phyloP scores from a whole-genome alignment of 2,888 invertebrate species.

The Heteromyza rotundicornis region DNA sequence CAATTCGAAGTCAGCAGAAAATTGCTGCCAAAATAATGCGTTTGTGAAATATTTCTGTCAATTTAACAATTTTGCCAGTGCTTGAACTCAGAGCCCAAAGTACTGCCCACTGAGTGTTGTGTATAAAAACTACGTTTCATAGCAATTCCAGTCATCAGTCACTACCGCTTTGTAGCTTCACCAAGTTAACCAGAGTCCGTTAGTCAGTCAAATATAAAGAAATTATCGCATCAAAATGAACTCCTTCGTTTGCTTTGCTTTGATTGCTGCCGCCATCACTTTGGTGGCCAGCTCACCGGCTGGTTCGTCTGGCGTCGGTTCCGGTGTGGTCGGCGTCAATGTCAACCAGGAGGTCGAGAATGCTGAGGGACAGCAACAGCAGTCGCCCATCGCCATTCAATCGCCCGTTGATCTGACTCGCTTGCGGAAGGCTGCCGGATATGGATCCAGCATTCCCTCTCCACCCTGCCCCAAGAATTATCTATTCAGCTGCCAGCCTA shows the following conservation, averaged over 20 bases:
- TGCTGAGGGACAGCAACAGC: constrained; percentile 31
- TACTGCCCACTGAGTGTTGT: not conserved
- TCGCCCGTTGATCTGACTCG: constrained; percentile 44
- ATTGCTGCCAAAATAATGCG: not conserved
- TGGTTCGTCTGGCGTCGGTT: not conserved
- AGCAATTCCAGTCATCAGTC: constrained; percentile 38
- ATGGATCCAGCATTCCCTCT: constrained; percentile 37
- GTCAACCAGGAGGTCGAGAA: constrained; percentile 30
- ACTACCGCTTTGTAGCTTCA: constrained; percentile 38
- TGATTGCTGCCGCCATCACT: constrained; percentile 38
- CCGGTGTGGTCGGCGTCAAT: constrained; percentile 5
- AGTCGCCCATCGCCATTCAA: constrained; percentile 26
- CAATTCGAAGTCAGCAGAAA: not conserved
- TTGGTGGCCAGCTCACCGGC: constrained; percentile 28
- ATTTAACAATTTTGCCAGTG: not conserved
- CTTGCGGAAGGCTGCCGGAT: constrained; percentile 45
- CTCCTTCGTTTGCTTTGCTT: constrained; percentile 47
- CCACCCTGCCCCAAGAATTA: constrained; percentile 54
- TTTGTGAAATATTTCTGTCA: not conserved
- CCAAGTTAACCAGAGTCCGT: constrained; percentile 19
- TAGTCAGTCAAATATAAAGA: constrained; percentile 17
- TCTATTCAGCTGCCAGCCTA: constrained; percentile 52
- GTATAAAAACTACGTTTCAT: constrained; percentile 36
- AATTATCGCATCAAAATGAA: constrained; percentile 49
- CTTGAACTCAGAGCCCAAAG: not conserved